phyloP scores from a whole-genome alignment of 2,113 vertebrate genomes.

The Alexandromys fortis region DNA sequence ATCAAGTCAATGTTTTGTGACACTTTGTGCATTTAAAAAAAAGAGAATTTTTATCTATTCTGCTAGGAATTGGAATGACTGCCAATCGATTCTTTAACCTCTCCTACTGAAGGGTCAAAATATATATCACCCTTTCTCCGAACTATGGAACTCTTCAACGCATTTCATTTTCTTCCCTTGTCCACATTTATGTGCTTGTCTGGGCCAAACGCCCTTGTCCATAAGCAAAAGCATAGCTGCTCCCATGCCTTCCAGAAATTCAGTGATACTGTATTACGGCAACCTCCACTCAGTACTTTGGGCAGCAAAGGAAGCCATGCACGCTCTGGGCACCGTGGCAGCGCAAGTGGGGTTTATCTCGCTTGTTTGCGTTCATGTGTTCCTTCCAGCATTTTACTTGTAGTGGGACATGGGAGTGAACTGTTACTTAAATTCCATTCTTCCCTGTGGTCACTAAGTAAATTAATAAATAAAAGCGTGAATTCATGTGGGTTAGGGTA shows the following conservation, averaged over 20 bases:
- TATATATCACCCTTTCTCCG: not conserved
- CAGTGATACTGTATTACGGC: not conserved
- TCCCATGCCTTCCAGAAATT: not conserved
- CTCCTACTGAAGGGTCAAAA: not conserved
- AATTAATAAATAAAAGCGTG: not conserved
- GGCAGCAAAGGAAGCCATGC: no score
- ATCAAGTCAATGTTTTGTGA: constrained; percentile 19
- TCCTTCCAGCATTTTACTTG: not conserved
- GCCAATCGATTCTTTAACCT: not conserved
- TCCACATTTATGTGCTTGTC: not conserved
- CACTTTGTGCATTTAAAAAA: not conserved
- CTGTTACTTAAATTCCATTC: not conserved
- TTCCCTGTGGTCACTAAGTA: not conserved
- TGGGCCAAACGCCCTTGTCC: not conserved
- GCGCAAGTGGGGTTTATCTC: not conserved
- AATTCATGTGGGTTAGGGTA: not conserved
- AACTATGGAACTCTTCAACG: not conserved
- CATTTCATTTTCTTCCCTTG: not conserved
- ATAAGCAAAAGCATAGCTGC: not conserved
- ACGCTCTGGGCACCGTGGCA: not conserved
- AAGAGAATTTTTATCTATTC: not conserved
- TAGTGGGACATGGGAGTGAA: not conserved
- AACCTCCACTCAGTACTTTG: not conserved
- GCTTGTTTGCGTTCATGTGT: not conserved
- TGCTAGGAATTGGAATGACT: not conserved